Percentiles rank a stretch among this genome's conserved stretches.
Conservation (phyloP, 2,113 vertebrate species). For the Coreoperca whiteheadi region DNA sequence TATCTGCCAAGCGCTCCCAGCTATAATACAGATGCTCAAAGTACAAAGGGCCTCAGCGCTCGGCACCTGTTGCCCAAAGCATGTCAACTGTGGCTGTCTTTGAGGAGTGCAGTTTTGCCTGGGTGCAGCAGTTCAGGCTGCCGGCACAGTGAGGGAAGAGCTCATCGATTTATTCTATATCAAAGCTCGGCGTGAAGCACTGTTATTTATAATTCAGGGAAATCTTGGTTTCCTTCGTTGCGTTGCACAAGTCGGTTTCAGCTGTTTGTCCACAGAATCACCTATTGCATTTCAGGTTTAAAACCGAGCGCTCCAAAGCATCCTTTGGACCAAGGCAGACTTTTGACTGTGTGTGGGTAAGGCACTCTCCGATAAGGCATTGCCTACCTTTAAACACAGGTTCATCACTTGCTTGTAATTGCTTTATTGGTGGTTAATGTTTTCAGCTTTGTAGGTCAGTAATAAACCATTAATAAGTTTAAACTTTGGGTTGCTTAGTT, state of each 20-base stretch:
- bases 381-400: not conserved
- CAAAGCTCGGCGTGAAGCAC: conserved; percentile 36
- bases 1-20: conserved; percentile 51
- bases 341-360: not conserved
- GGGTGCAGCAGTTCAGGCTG: conserved; percentile 36
- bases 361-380: not conserved
- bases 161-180: conserved; percentile 48
- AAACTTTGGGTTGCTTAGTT: not conserved
- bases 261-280: not conserved
- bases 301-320: not conserved
- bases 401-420: not conserved
- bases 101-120: conserved; percentile 38
- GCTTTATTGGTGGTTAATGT: not conserved
- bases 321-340: not conserved
- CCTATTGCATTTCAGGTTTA: not conserved
- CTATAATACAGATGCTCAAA: conserved; percentile 56
- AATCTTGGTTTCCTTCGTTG: conserved; percentile 6
- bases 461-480: not conserved
- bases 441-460: not conserved
- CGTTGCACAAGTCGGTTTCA: not conserved
- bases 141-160: conserved; percentile 24
- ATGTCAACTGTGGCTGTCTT: conserved; percentile 47
- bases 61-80: conserved; percentile 55
- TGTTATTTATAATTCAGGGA: conserved; percentile 56
- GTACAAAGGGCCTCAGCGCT: conserved; percentile 56